Evolutionary conservation across 2,888 invertebrate genomes (phyloP).

Genomic region (Pristionchus exspectatus): DNA sequence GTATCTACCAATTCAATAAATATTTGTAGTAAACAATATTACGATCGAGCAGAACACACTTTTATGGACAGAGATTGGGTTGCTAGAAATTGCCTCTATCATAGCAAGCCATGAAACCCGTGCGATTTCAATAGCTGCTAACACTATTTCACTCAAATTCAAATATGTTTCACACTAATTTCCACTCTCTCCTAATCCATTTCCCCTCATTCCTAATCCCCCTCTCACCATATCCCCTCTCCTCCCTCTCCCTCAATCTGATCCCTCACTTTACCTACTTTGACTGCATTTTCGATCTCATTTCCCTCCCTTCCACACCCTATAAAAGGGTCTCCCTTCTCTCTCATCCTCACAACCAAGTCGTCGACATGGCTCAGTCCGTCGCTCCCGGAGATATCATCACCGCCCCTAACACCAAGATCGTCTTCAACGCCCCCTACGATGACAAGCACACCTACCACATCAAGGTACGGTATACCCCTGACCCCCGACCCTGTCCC

Average conservation of each 20-base stretch:
- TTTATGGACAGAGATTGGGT: too few species aligned
- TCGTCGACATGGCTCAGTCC: constrained; percentile 13
- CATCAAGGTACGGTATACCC: constrained; percentile 4
- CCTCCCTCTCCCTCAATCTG: not conserved
- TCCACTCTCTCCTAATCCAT: not conserved
- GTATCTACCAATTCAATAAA: too few species aligned
- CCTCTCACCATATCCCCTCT: not conserved
- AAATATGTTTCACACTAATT: too few species aligned
- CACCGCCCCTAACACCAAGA: constrained; percentile 40
- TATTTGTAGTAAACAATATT: too few species aligned
- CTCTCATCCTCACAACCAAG: not conserved
- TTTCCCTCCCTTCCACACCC: not conserved
- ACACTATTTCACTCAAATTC: too few species aligned
- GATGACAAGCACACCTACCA: constrained; percentile 45
- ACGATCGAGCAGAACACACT: too few species aligned
- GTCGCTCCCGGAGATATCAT: constrained; percentile 25
- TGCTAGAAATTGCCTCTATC: too few species aligned
- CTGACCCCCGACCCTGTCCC: not conserved
- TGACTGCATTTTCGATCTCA: not conserved
- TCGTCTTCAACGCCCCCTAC: constrained; percentile 45
- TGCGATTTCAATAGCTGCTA: too few species aligned
- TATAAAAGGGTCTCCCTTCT: not conserved
- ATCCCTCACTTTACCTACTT: not conserved
- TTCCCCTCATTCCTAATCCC: not conserved
- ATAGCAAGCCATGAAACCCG: too few species aligned